A percentile compares a stretch with the other conserved stretches of the same genome.
These are phyloP conservation scores for Nicator chloris DNA, from an alignment of 2,113 vertebrate genomes.

Conservation along the genomic window DNA sequence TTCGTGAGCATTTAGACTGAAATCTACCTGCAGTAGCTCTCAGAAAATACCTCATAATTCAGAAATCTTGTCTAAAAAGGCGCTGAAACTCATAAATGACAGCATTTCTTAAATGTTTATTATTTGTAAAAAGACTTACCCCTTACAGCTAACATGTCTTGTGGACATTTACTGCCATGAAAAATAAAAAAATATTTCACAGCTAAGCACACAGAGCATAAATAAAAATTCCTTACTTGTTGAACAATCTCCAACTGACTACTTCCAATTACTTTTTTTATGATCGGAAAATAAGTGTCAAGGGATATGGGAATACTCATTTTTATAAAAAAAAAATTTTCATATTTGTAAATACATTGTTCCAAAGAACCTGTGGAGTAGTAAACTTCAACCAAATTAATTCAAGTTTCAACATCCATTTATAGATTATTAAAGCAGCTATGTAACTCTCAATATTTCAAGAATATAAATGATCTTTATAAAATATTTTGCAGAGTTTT, in stretches of 20 bases:
- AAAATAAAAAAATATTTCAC: not conserved
- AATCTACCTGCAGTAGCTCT: not conserved
- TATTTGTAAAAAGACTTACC: not conserved
- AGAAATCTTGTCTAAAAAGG: not conserved
- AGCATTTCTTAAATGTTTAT: not conserved
- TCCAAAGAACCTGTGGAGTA: not conserved
- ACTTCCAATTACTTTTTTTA: not conserved
- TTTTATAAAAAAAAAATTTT: not conserved
- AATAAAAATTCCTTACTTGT: not conserved
- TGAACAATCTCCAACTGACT: not conserved
- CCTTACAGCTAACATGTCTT: not conserved
- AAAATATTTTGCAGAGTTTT: not conserved
- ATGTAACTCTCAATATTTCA: not conserved
- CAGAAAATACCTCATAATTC: not conserved
- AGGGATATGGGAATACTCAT: not conserved
- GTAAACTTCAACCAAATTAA: not conserved
- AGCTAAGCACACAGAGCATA: not conserved
- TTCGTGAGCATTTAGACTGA: not conserved
- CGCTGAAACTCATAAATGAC: not conserved
- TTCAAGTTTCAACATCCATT: not conserved
- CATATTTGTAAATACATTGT: not conserved
- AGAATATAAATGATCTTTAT: not conserved
- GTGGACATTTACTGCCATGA: not conserved
- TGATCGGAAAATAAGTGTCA: not conserved
- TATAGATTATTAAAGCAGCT: not conserved